Evolutionary conservation across 1,140 invertebrate genomes (phyloP).

Genomic region (Pemphigus obesinymphae): DNA sequence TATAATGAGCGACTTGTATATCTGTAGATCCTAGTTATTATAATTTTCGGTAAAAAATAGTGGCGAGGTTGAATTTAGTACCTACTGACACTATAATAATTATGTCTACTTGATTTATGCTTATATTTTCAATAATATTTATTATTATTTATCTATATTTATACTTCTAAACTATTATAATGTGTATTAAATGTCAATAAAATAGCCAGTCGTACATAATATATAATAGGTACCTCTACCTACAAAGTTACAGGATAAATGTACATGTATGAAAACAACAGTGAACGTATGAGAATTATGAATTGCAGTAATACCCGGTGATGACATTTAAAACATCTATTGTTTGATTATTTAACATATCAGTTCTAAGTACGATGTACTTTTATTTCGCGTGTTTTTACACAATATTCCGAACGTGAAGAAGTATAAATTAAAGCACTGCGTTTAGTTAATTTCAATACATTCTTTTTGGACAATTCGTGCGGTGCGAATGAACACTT

Average conservation of each 20-base stretch:
- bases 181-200: too few relatives aligned
- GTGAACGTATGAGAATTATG: background rate
- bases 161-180: too few relatives aligned
- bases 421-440: constrained; percentile 5
- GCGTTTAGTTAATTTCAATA: constrained; percentile 15
- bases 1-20: background rate
- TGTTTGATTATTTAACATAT: constrained; percentile 15
- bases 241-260: too few relatives aligned
- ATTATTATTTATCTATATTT: too few relatives aligned
- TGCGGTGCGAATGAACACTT: constrained; percentile 10
- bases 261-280: too few relatives aligned
- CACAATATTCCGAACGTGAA: constrained; percentile 2
- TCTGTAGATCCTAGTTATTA: background rate
- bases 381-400: background rate
- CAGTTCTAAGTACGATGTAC: background rate
- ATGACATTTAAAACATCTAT: background rate
- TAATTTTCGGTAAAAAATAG: background rate
- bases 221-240: too few relatives aligned
- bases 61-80: background rate
- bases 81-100: too few relatives aligned
- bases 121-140: too few relatives aligned
- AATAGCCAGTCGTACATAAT: too few relatives aligned
- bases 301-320: background rate
- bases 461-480: constrained; percentile 25
- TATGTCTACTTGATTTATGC: too few relatives aligned